Evolutionary conservation across 1,140 invertebrate species (phyloP).

Genomic region (Pseudachorutes palmiensis): DNA sequence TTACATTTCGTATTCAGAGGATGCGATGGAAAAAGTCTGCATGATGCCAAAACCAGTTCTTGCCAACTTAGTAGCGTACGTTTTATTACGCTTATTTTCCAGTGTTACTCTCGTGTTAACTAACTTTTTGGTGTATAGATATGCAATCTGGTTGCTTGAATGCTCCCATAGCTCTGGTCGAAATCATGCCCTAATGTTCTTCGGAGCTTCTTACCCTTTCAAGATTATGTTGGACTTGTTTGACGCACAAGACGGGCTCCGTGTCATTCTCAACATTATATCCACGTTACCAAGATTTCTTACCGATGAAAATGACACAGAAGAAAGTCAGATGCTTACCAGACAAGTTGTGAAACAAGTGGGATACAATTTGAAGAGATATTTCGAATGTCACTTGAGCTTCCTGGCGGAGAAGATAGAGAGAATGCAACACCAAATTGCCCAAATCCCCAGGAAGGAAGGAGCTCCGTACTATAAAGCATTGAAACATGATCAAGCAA

Average conservation of each 20-base stretch:
- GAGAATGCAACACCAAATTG: slow-evolving; percentile 22
- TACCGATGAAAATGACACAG: slow-evolving; percentile 53
- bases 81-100: slow-evolving; percentile 9
- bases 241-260: slow-evolving; percentile 79
- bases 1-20: slow-evolving; percentile 88
- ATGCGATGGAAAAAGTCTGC: slow-evolving; percentile 93
- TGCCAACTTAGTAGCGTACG: slow-evolving; percentile 19
- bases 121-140: slow-evolving; percentile 48
- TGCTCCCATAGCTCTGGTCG: slow-evolving; percentile 91
- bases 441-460: slow-evolving; percentile 31
- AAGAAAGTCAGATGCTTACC: slow-evolving; percentile 85
- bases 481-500: slow-evolving; percentile 9
- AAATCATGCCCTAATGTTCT: slow-evolving; percentile 96
- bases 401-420: slow-evolving; percentile 70
- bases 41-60: slow-evolving; percentile 56
- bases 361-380: slow-evolving; percentile 78
- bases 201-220: slow-evolving; percentile 86
- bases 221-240: slow-evolving; percentile 84
- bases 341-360: slow-evolving; percentile 89
- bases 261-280: slow-evolving; percentile 88
- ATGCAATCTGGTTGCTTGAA: slow-evolving; percentile 86
- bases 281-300: slow-evolving; percentile 37
- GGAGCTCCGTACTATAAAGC: neutral
- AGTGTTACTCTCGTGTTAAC: slow-evolving; percentile 19
- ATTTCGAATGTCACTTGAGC: slow-evolving; percentile 84